Evolutionary conservation across 2,797 vertebrate genomes (phyloP).

Genomic region (Tapera naevia): DNA sequence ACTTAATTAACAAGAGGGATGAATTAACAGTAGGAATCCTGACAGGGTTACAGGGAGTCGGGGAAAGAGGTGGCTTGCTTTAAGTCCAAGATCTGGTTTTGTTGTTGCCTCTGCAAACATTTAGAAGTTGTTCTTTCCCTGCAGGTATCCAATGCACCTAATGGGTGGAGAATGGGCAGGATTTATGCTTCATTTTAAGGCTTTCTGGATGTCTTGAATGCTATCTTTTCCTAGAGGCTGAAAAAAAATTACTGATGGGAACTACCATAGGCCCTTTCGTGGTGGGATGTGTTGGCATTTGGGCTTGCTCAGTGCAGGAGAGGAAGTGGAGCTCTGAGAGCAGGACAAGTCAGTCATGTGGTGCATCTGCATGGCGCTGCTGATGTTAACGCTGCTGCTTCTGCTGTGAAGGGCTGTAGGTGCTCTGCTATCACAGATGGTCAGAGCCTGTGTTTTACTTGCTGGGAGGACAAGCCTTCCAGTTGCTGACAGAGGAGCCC

Average conservation of each 20-base stretch:
- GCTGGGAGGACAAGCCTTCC: neutral
- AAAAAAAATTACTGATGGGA: neutral
- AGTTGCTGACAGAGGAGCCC: neutral
- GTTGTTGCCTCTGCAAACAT: neutral
- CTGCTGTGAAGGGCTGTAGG: accelerated
- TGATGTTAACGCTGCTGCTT: neutral
- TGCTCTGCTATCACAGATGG: neutral
- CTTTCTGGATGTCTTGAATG: neutral
- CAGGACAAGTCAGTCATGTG: accelerated
- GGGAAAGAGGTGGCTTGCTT: neutral
- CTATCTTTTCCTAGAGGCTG: neutral
- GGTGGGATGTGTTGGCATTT: neutral
- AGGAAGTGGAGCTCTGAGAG: neutral
- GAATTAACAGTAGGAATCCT: neutral
- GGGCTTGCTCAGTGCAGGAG: accelerated
- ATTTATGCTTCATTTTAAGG: neutral
- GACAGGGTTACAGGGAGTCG: neutral
- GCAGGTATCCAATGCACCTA: neutral
- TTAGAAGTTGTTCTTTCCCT: neutral
- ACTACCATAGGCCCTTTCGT: neutral
- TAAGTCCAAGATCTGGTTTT: neutral
- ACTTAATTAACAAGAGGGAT: neutral
- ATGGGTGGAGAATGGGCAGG: neutral
- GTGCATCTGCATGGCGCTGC: neutral
- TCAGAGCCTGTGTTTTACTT: neutral